A percentile compares a stretch with the other conserved stretches of the same genome.
Evolutionary conservation across 2,888 invertebrate species (phyloP).

Genomic region (Ophraella communa): DNA sequence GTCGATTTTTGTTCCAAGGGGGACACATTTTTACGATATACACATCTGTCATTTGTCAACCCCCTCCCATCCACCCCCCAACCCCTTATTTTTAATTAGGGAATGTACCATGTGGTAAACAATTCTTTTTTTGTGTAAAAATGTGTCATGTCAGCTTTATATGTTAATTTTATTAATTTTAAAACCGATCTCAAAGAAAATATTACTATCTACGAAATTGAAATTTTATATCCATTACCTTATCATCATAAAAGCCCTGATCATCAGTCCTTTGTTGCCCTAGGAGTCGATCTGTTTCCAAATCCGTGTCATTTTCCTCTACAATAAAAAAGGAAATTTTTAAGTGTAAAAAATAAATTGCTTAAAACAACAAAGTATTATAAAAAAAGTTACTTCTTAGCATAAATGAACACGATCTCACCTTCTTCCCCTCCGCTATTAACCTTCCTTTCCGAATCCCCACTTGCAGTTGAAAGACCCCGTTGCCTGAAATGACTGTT

Average conservation of each 20-base stretch:
- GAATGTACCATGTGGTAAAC: too few relatives aligned
- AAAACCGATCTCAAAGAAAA: too few relatives aligned
- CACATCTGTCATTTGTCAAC: too few relatives aligned
- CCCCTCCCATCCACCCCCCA: too few relatives aligned
- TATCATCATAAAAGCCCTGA: slow-evolving; percentile 90
- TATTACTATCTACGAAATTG: too few relatives aligned
- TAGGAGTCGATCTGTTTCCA: slow-evolving; percentile 94
- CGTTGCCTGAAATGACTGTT: slow-evolving; percentile 63
- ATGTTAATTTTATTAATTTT: background rate
- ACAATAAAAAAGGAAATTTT: slow-evolving; percentile 45
- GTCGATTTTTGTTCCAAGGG: too few relatives aligned
- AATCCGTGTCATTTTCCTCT: slow-evolving; percentile 95
- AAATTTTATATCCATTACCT: slow-evolving; percentile 62
- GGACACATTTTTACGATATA: too few relatives aligned
- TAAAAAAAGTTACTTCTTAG: slow-evolving; percentile 7
- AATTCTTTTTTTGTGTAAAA: background rate
- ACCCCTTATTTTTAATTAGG: too few relatives aligned
- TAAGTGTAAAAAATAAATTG: background rate
- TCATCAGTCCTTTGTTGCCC: slow-evolving; percentile 95
- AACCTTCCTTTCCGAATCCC: slow-evolving; percentile 70
- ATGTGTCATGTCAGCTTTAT: background rate
- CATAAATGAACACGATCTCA: slow-evolving; percentile 34
- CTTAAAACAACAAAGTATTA: too few relatives aligned
- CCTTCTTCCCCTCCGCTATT: slow-evolving; percentile 70
- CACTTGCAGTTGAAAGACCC: slow-evolving; percentile 62